Evolutionary conservation across 1,140 invertebrate genomes (phyloP).

Genomic region (Hirudo medicinalis): DNA sequence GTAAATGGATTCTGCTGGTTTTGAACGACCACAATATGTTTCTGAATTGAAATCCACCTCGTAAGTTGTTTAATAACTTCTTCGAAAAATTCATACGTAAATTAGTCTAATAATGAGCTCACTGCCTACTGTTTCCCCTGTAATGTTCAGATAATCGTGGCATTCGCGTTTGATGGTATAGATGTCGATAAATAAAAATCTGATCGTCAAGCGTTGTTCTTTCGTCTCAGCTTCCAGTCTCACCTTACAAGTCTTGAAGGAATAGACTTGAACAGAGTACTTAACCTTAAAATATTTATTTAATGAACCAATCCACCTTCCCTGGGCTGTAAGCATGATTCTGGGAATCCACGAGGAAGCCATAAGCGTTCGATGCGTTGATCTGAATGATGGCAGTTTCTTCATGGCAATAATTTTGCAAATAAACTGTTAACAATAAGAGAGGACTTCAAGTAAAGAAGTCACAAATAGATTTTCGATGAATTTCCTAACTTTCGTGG

Average conservation of each 20-base stretch:
- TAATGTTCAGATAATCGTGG: background rate
- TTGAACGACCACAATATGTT: background rate
- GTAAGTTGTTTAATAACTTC: no score
- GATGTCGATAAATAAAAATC: conserved; percentile 9
- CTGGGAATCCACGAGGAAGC: background rate
- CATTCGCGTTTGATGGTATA: background rate
- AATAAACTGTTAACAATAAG: background rate
- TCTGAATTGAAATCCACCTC: background rate
- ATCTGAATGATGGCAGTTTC: background rate
- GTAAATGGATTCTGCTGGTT: background rate
- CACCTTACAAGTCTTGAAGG: background rate
- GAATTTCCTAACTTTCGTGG: no score
- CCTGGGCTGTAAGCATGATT: background rate
- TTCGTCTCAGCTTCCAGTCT: background rate
- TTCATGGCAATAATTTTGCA: conserved; percentile 4
- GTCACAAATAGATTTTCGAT: no score
- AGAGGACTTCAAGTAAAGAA: no score
- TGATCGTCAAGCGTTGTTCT: background rate
- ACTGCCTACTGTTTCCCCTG: background rate
- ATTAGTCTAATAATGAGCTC: background rate
- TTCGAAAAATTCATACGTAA: no score
- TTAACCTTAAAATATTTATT: background rate
- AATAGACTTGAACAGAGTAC: background rate
- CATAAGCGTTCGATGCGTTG: background rate
- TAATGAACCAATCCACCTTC: background rate